Conservation (phyloP, 2,888 invertebrate species). For the Tachina lurida region DNA sequence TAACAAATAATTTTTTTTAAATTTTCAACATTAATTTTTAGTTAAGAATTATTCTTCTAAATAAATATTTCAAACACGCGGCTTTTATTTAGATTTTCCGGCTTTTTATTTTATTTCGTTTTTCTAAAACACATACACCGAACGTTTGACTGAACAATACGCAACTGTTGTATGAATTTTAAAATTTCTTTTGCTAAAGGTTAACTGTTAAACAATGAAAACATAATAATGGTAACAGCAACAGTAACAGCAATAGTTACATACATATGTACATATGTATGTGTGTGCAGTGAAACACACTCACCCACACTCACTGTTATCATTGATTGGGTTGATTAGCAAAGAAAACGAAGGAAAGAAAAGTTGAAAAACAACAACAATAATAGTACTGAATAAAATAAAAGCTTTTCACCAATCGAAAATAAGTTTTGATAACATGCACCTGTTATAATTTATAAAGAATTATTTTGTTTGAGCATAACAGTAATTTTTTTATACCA, state of each 20-base stretch:
- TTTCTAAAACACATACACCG: not conserved
- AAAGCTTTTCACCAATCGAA: not conserved
- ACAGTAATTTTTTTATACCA: no score
- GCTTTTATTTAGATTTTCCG: not conserved
- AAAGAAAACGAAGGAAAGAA: not conserved
- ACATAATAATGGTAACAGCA: not conserved
- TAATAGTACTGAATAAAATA: not conserved
- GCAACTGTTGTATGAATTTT: conserved; percentile 42
- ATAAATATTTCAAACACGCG: not conserved
- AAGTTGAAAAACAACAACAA: conserved; percentile 1
- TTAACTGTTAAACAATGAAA: conserved; percentile 21
- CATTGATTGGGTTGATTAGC: not conserved
- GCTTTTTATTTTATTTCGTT: not conserved
- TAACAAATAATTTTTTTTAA: no score
- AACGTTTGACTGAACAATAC: conserved; percentile 24
- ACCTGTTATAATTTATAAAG: no score
- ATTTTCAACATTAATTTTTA: no score
- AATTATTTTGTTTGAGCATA: not conserved
- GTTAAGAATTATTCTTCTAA: no score
- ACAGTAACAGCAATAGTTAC: conserved; percentile 4
- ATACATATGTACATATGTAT: not conserved
- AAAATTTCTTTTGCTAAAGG: conserved; percentile 18
- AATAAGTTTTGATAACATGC: no score
- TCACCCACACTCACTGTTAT: conserved; percentile 11
- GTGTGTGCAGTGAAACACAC: not conserved